Evolutionary conservation across 2,113 vertebrate species (phyloP).

Genomic region (Rhinoptilus africanus): DNA sequence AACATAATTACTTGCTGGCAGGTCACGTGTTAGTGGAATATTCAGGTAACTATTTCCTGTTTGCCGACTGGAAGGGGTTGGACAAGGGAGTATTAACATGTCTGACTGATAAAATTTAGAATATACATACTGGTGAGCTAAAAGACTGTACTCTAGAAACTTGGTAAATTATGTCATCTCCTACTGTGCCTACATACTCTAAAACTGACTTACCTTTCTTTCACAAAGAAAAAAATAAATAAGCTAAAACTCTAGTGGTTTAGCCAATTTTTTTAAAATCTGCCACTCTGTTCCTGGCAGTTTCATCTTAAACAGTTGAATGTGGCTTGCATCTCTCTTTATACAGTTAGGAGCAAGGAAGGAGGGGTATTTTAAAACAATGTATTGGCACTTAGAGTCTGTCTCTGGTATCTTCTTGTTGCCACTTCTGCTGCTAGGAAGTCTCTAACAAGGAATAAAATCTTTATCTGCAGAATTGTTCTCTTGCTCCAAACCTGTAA

Average conservation of each 20-base stretch:
- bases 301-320: background rate
- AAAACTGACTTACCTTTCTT: background rate
- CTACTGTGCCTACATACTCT: background rate
- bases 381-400: background rate
- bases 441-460: background rate
- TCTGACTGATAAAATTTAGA: background rate
- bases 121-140: background rate
- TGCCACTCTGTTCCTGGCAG: background rate
- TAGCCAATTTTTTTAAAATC: background rate
- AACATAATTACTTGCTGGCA: background rate
- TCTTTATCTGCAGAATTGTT: background rate
- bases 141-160: background rate
- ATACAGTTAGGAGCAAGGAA: background rate
- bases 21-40: background rate
- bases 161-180: background rate
- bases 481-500: background rate
- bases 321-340: background rate
- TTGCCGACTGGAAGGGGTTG: background rate
- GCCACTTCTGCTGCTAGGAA: background rate
- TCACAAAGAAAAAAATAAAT: background rate
- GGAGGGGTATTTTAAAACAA: background rate
- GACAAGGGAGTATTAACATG: rapidly evolving
- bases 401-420: background rate
- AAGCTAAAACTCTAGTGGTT: background rate
- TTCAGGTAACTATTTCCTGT: background rate